Conservation (phyloP, 2,113 vertebrate species). For the Rhagologus leucostigma region DNA sequence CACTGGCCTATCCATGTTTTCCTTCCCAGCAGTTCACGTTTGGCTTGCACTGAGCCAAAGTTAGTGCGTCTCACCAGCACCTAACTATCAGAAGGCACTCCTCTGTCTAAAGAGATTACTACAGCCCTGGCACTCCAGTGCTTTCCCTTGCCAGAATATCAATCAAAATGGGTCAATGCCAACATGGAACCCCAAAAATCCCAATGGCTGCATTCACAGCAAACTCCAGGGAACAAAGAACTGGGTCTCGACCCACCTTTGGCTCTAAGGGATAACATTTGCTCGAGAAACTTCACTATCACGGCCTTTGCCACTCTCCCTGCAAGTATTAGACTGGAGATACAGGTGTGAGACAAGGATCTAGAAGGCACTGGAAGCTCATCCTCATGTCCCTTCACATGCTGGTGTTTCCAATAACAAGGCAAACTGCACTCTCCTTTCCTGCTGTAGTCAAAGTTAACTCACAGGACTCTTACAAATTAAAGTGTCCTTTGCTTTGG, state of each 20-base stretch:
- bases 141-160: not conserved
- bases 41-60: not conserved
- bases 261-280: not conserved
- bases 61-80: not conserved
- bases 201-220: not conserved
- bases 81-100: not conserved
- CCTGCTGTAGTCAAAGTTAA: slow-evolving; percentile 1
- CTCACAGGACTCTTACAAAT: slow-evolving; percentile 18
- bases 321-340: not conserved
- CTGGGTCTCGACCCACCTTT: not conserved
- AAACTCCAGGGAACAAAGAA: not conserved
- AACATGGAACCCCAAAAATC: not conserved
- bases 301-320: not conserved
- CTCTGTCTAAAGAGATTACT: not conserved
- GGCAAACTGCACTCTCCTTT: not conserved
- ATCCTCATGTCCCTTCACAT: not conserved
- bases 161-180: not conserved
- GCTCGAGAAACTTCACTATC: not conserved
- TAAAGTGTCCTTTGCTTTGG: slow-evolving; percentile 15
- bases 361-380: not conserved
- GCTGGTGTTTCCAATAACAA: not conserved
- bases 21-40: not conserved
- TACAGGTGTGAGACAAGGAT: not conserved
- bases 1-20: not conserved
- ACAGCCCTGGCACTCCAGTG: not conserved